A percentile compares a stretch with the other conserved stretches of the same genome.
Conservation (phyloP, 2,888 invertebrate species). For the Prosapia bicincta region DNA sequence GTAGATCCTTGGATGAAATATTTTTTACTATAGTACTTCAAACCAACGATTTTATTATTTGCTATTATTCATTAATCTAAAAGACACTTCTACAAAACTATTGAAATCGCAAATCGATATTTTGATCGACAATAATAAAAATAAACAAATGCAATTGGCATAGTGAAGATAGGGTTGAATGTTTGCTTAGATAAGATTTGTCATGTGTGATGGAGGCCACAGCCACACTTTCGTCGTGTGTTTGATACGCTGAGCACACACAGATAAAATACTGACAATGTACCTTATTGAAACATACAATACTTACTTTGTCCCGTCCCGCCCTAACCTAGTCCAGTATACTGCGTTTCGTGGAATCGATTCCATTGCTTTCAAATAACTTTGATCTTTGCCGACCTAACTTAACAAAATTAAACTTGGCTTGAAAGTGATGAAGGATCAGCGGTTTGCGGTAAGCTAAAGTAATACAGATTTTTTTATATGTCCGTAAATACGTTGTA, state of each 20-base stretch:
- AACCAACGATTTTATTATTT: no score
- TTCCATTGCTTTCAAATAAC: neutral
- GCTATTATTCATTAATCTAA: no score
- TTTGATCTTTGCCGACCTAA: neutral
- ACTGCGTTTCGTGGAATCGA: neutral
- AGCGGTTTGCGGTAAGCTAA: no score
- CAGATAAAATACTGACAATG: neutral
- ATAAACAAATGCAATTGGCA: neutral
- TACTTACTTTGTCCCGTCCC: neutral
- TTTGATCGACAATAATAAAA: no score
- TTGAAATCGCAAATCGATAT: no score
- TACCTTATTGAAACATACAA: neutral
- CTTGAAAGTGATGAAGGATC: no score
- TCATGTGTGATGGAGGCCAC: neutral
- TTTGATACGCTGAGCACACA: neutral
- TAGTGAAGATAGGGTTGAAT: neutral
- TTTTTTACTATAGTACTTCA: no score
- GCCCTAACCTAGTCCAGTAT: neutral
- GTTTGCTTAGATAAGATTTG: neutral
- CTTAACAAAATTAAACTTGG: neutral
- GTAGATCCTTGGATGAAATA: no score
- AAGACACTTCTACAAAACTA: no score
- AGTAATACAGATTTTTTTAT: no score
- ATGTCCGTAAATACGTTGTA: no score
- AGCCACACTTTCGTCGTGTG: neutral